A percentile compares a stretch with the other conserved stretches of the same genome.
Evolutionary conservation across 2,113 vertebrate species (phyloP).

Genomic region (Bubalus kerabau): DNA sequence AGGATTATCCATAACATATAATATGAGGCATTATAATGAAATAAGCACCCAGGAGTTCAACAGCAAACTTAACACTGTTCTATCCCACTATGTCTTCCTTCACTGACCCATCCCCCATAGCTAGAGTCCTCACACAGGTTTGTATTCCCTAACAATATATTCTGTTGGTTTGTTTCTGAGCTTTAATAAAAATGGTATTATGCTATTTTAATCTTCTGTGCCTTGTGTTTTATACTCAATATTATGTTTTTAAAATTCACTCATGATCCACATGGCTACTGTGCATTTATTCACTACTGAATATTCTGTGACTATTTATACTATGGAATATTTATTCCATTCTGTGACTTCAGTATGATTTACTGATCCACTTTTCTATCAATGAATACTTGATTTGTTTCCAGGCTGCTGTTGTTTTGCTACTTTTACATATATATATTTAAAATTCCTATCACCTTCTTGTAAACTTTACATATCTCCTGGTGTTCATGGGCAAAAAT

Average conservation of each 20-base stretch:
- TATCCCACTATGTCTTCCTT: accelerated
- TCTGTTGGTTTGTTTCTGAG: background rate
- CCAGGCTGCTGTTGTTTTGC: background rate
- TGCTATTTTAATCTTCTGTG: background rate
- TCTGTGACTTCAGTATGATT: background rate
- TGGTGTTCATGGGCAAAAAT: background rate
- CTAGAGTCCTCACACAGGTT: background rate
- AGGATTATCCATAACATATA: background rate
- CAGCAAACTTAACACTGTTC: background rate
- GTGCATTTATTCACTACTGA: background rate
- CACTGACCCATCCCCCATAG: background rate
- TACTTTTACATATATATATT: background rate
- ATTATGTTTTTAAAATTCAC: background rate
- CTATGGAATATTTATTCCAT: background rate
- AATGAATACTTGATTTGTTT: background rate
- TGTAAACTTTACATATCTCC: background rate
- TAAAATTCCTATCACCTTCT: background rate
- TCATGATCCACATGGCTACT: background rate
- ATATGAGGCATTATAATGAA: background rate
- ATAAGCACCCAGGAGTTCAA: background rate
- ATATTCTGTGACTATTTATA: too few species aligned
- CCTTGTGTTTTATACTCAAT: background rate
- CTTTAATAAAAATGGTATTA: background rate
- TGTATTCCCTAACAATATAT: background rate
- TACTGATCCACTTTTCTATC: background rate